Evolutionary conservation across 1,140 invertebrate genomes (phyloP), one percentile per base, ranked within the genome.

Genomic region (Formica selysi): DNA sequence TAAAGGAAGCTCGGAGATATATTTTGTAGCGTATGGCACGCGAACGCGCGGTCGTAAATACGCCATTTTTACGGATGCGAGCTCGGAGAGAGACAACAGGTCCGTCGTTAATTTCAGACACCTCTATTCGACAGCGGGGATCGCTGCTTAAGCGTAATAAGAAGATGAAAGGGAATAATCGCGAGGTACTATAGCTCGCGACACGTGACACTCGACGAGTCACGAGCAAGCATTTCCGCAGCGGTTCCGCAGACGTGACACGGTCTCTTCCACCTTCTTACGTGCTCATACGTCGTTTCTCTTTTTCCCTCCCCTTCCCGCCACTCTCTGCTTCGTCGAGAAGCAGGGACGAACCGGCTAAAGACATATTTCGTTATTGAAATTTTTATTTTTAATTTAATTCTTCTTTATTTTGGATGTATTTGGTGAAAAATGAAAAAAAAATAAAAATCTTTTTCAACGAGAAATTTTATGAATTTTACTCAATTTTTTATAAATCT

Each of bases 201-300:
- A 88, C 87, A 90, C 92, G 93, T 92, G 92, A 91, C 68, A 90
- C 65, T 48, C 91, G 86, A 61, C 86, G 87, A 90, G 93, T 93
- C 92, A 93, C 92, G 92, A 92, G 90, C 92, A 22, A 78, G 89
- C 92, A 91, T 93, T 93, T 93, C 92, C 92, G 92, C 91, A 90
- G 91, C 92, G 92, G 91, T 93, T 92, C 92, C 92, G 91, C 90
- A 89, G 91, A 93, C 93, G 93, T 93, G 93, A 93, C 93, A 88
- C 88, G 86, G 86, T 90, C 91, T 86, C 81, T 85, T 88, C 89
- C 85, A 86, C 57, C 89, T 88, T 84, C 79, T 70, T 86, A 89
- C 84, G 88, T 88, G 87, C 54, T 61, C 44, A 8, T 26, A 3
- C 78, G 74, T 83, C 51, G n/a, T 54, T 70, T 64, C 67, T 74